Conservation (phyloP, 2,113 vertebrate species). For the Progne subis region DNA sequence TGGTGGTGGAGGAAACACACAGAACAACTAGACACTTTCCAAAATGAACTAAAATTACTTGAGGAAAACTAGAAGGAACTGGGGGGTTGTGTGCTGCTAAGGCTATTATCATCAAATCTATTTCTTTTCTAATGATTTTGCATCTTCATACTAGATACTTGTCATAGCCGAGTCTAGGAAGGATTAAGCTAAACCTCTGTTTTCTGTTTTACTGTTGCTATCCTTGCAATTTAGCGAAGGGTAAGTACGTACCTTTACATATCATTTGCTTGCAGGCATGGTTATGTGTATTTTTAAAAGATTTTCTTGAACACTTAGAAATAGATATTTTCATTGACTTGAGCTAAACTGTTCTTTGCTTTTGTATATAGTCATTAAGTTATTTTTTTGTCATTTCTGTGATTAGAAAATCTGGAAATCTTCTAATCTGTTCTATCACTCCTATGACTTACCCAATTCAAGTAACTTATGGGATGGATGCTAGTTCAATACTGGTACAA, state of each 20-base stretch:
- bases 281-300: background rate
- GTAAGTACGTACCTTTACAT: slow-evolving; percentile 67
- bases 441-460: background rate
- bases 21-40: rapidly evolving
- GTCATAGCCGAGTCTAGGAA: background rate
- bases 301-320: background rate
- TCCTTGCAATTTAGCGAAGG: slow-evolving; percentile 77
- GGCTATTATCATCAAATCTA: background rate
- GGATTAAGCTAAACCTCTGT: slow-evolving; percentile 48
- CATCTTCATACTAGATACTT: background rate
- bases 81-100: background rate
- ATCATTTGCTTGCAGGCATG: slow-evolving; percentile 27
- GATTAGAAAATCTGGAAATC: background rate
- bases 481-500: background rate
- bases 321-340: background rate
- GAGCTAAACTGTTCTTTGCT: background rate
- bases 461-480: background rate
- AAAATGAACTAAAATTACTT: background rate
- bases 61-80: background rate
- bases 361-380: background rate
- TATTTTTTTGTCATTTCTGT: background rate
- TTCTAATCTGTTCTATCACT: background rate
- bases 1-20: background rate
- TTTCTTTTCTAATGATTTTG: background rate
- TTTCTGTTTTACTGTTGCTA: slow-evolving; percentile 71